These are phyloP conservation scores for Venturia canescens DNA, from an alignment of 1,140 invertebrate species.

Conservation along the genomic window DNA sequence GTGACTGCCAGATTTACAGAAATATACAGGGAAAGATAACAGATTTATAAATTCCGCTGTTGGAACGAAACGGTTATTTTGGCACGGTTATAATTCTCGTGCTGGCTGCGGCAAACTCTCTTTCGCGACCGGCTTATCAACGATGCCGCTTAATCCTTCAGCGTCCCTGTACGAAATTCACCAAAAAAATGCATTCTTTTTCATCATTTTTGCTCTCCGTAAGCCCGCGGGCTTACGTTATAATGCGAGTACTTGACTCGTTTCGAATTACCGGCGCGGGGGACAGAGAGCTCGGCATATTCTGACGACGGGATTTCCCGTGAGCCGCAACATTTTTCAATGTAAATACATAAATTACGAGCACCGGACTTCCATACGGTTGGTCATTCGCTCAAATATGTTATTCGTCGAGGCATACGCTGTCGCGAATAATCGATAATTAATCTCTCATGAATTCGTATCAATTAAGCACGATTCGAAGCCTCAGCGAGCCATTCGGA, in stretches of 20 bases:
- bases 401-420: conserved; percentile 19
- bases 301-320: too few relatives aligned
- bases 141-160: conserved; percentile 1
- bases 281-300: too few relatives aligned
- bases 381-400: neutral
- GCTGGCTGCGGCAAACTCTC: conserved; percentile 6
- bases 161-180: neutral
- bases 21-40: conserved; percentile 12
- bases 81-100: neutral
- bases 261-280: too few relatives aligned
- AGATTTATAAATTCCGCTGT: neutral
- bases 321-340: too few relatives aligned
- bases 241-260: too few relatives aligned
- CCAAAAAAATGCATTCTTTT: neutral
- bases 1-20: neutral
- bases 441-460: neutral
- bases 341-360: neutral
- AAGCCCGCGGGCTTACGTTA: neutral
- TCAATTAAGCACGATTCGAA: neutral
- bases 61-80: neutral
- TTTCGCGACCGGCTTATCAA: conserved; percentile 21
- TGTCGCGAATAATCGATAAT: neutral
- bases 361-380: neutral
- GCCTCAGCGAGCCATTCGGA: too few relatives aligned
- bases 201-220: neutral